phyloP scores from a whole-genome alignment of 2,888 invertebrate species.

The Cheilosia soror region DNA sequence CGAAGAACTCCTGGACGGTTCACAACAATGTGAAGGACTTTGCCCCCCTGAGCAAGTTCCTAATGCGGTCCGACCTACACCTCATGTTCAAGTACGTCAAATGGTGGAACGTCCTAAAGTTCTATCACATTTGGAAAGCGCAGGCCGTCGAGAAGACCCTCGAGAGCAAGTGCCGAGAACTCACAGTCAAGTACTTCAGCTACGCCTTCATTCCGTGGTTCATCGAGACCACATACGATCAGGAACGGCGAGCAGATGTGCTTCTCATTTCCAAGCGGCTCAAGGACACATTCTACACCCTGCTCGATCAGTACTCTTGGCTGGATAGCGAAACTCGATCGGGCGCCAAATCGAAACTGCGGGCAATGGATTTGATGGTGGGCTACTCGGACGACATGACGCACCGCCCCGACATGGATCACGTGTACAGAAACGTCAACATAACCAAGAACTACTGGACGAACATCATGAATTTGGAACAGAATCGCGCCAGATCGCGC shows the following conservation, averaged over 20 bases:
- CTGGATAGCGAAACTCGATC: slow-evolving; percentile 80
- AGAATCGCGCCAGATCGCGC: slow-evolving; percentile 77
- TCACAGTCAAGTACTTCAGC: slow-evolving; percentile 78
- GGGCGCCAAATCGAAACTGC: slow-evolving; percentile 79
- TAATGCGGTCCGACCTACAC: slow-evolving; percentile 73
- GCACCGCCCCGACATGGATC: slow-evolving; percentile 77
- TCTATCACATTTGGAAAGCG: slow-evolving; percentile 79
- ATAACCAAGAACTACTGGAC: slow-evolving; percentile 78
- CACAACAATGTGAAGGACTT: slow-evolving; percentile 77
- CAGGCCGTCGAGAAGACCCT: slow-evolving; percentile 73
- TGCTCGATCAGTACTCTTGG: slow-evolving; percentile 79
- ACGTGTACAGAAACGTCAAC: slow-evolving; percentile 77
- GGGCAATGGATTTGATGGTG: slow-evolving; percentile 80
- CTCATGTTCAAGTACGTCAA: slow-evolving; percentile 78
- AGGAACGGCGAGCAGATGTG: slow-evolving; percentile 79
- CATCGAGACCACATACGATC: slow-evolving; percentile 79
- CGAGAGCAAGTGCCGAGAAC: slow-evolving; percentile 78
- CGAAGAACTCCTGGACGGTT: slow-evolving; percentile 77
- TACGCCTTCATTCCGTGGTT: slow-evolving; percentile 81
- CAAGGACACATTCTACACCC: slow-evolving; percentile 79
- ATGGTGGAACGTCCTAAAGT: slow-evolving; percentile 79
- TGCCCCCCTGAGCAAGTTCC: slow-evolving; percentile 76
- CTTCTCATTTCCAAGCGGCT: slow-evolving; percentile 78
- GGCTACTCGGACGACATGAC: slow-evolving; percentile 80
- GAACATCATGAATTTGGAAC: slow-evolving; percentile 78